Base-by-base conservation (phyloP, 2,888 invertebrate species). In the Melanostoma mellinum region DNA sequence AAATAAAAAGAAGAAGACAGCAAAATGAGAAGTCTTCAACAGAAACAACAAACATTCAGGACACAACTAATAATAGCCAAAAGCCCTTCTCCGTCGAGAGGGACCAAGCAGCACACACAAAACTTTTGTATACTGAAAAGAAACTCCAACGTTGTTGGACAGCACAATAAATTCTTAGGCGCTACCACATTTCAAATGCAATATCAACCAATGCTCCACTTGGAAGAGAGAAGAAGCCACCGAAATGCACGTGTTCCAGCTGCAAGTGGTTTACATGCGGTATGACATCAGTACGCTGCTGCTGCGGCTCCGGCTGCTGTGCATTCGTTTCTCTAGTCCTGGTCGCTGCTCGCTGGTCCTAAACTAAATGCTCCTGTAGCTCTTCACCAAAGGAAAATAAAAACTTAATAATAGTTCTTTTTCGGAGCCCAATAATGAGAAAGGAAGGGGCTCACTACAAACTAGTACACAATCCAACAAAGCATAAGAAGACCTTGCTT, bases 141-240 rank as follows among this genome's bases (percentile, higher is more conserved):
- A 69, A 63, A 67, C 65, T 60, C 53, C 67, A 53, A 72, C 75
- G 52, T 44, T 74, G 77, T 80, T 77, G 85, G 81, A 85, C 86
- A 84, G 81, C 77, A 85, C 86, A 85, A 86, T 86, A 85, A 86
- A 86, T 86, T 85, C 85, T 85, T 78, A 85, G 86, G 81, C 85
- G 85, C 86, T 85, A 86, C 86, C 85, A 81, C 86, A 86, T 89
- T 88, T 75, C 86, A 86, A 77, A 68, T 74, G 61, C 76, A 74
- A 58, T 79, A 63, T 63, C 38, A 44, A 53, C 56, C 38, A 44
- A 53, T 33, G 48, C 63, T 46, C 55, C 55, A 65, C 65, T 78
- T 55, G 71, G 53, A n/a, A 2, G n/a, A 1, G 10, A 30, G 61
- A 61, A 53, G 10, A 53, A 35, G 53, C 69, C 56, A 46, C 42